Conservation (phyloP, 1,140 invertebrate species). For the Drosophila equinoxialis region DNA sequence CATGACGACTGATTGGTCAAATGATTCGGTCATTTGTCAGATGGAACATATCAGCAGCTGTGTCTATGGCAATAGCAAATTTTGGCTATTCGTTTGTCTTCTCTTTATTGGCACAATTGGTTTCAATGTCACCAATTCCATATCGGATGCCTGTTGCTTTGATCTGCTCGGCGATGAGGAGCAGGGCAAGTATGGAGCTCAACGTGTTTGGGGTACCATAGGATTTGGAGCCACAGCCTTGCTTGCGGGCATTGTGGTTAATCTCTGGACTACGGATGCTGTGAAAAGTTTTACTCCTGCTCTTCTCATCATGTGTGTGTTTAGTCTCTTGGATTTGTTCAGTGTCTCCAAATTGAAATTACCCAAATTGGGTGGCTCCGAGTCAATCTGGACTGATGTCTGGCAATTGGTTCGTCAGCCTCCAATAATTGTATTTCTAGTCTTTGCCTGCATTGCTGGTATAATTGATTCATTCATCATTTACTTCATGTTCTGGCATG, state of each 20-base stretch:
- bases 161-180: conserved; percentile 88
- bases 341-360: conserved; percentile 86
- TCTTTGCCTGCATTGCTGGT: conserved; percentile 88
- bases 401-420: conserved; percentile 85
- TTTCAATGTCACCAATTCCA: conserved; percentile 90
- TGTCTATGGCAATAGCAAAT: conserved; percentile 85
- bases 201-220: conserved; percentile 91
- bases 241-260: conserved; percentile 87
- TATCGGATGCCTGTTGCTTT: conserved; percentile 92
- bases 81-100: conserved; percentile 89
- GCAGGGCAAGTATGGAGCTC: conserved; percentile 88
- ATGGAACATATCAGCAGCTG: conserved; percentile 50
- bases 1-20: conserved; percentile 15
- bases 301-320: conserved; percentile 86
- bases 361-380: conserved; percentile 86
- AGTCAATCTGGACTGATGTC: conserved; percentile 87
- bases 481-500: conserved; percentile 91
- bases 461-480: conserved; percentile 90
- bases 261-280: conserved; percentile 84
- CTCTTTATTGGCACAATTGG: conserved; percentile 89
- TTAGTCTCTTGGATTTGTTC: conserved; percentile 86
- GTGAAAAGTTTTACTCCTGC: conserved; percentile 88
- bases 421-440: conserved; percentile 87
- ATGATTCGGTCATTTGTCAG: conserved; percentile 21
- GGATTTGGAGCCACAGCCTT: conserved; percentile 89